phyloP scores from a whole-genome alignment of 2,888 invertebrate genomes.

The Lasioglossum malachurum region DNA sequence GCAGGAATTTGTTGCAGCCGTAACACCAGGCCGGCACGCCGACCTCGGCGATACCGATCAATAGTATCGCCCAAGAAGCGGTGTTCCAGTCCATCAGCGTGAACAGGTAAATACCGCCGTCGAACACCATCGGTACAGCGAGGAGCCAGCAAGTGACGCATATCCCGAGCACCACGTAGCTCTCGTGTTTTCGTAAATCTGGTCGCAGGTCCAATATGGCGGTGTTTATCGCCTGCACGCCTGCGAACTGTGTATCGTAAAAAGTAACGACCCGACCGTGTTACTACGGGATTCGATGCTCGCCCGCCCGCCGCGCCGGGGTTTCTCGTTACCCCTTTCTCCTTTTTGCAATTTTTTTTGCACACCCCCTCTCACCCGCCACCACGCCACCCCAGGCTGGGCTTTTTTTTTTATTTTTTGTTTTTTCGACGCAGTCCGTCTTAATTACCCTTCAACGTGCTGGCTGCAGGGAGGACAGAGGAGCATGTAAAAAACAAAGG shows the following conservation, averaged over 20 bases:
- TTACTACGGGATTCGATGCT: slow-evolving; percentile 52
- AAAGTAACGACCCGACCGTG: slow-evolving; percentile 65
- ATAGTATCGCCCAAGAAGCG: slow-evolving; percentile 91
- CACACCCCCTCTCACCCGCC: not conserved
- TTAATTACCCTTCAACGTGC: slow-evolving; percentile 66
- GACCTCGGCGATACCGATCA: slow-evolving; percentile 90
- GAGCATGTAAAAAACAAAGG: slow-evolving; percentile 59
- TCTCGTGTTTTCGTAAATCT: slow-evolving; percentile 87
- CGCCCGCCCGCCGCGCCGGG: slow-evolving; percentile 33
- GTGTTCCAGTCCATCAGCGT: slow-evolving; percentile 92
- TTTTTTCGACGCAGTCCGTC: slow-evolving; percentile 56
- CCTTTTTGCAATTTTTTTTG: slow-evolving; percentile 30
- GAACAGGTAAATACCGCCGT: slow-evolving; percentile 91
- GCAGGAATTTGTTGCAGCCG: slow-evolving; percentile 87
- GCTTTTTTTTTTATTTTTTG: slow-evolving; percentile 3
- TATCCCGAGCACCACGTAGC: slow-evolving; percentile 88
- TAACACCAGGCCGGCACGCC: slow-evolving; percentile 89
- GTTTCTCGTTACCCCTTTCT: slow-evolving; percentile 53
- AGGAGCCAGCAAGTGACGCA: slow-evolving; percentile 89
- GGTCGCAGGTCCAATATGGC: slow-evolving; percentile 89
- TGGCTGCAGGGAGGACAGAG: slow-evolving; percentile 47
- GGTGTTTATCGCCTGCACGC: slow-evolving; percentile 90
- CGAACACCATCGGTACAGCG: slow-evolving; percentile 91
- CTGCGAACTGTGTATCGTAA: slow-evolving; percentile 87
- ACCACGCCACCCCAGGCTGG: not conserved